Evolutionary conservation across 2,888 invertebrate species (phyloP).

Genomic region (Orgyia antiqua): DNA sequence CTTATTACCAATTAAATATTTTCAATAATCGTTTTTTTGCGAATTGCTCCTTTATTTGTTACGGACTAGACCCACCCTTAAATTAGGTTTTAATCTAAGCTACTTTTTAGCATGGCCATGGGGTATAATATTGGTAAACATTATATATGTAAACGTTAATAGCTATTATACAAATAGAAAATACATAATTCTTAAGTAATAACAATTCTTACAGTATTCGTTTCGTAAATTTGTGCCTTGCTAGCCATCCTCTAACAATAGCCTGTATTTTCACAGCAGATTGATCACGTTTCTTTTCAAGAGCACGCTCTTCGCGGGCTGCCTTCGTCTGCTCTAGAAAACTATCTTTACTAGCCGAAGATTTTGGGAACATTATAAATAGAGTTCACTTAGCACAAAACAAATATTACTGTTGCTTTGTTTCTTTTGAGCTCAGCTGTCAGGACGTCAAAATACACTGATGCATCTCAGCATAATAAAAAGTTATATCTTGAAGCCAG

Average conservation of each 20-base stretch:
- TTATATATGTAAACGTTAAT: no score
- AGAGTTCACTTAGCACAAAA: slow-evolving; percentile 25
- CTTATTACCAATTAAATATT: no score
- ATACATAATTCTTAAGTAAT: neutral
- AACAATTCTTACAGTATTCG: slow-evolving; percentile 81
- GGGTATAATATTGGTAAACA: no score
- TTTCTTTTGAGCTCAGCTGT: slow-evolving; percentile 46
- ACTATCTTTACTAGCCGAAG: slow-evolving; percentile 81
- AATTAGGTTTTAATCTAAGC: no score
- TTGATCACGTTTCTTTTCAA: slow-evolving; percentile 88
- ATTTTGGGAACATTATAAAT: slow-evolving; percentile 65
- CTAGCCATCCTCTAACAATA: slow-evolving; percentile 85
- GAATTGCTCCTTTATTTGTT: no score
- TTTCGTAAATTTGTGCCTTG: slow-evolving; percentile 79
- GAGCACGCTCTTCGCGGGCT: slow-evolving; percentile 92
- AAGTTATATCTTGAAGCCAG: no score
- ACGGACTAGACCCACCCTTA: no score
- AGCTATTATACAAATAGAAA: no score
- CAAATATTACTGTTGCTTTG: slow-evolving; percentile 42
- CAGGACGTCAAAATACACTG: slow-evolving; percentile 28
- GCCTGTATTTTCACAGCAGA: slow-evolving; percentile 88
- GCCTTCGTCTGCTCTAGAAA: slow-evolving; percentile 95
- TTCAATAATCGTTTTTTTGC: no score
- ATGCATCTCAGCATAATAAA: slow-evolving; percentile 24
- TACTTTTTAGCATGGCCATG: no score